Percentiles rank a stretch among this genome's conserved stretches.
phyloP scores from a whole-genome alignment of 92 coral and sea anemone genomes.

The Epizoanthus rinbou region DNA sequence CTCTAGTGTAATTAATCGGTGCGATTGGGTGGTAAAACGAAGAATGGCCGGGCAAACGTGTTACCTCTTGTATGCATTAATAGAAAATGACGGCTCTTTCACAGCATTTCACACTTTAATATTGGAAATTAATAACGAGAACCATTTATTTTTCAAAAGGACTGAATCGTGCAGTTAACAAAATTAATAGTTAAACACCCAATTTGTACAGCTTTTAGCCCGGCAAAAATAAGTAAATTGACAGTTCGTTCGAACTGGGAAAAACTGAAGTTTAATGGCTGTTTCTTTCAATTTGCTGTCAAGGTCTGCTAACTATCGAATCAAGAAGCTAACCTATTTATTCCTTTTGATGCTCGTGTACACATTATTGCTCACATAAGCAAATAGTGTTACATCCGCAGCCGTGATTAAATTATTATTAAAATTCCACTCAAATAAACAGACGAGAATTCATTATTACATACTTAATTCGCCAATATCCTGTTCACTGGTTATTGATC shows the following conservation, averaged over 20 bases:
- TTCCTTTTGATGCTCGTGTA: neutral
- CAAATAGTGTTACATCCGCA: constrained; percentile 58
- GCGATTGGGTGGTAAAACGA: constrained; percentile 9
- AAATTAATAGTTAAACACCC: constrained; percentile 6
- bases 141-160: constrained; percentile 49
- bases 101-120: constrained; percentile 49
- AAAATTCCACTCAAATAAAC: constrained; percentile 66
- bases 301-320: neutral
- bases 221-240: neutral
- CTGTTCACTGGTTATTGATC: constrained; percentile 67
- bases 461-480: constrained; percentile 78
- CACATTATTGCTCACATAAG: constrained; percentile 32
- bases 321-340: constrained; percentile 11
- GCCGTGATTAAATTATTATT: constrained; percentile 81
- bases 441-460: constrained; percentile 48
- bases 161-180: neutral
- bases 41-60: neutral
- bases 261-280: neutral
- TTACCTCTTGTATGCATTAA: constrained; percentile 20
- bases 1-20: constrained; percentile 30
- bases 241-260: neutral
- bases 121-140: constrained; percentile 56
- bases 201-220: neutral
- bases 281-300: neutral
- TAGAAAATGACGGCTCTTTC: constrained; percentile 37